A percentile compares a stretch with the other conserved stretches of the same genome.
Evolutionary conservation across 2,888 invertebrate species (phyloP).

Genomic region (Orthonychiurus folsomi): DNA sequence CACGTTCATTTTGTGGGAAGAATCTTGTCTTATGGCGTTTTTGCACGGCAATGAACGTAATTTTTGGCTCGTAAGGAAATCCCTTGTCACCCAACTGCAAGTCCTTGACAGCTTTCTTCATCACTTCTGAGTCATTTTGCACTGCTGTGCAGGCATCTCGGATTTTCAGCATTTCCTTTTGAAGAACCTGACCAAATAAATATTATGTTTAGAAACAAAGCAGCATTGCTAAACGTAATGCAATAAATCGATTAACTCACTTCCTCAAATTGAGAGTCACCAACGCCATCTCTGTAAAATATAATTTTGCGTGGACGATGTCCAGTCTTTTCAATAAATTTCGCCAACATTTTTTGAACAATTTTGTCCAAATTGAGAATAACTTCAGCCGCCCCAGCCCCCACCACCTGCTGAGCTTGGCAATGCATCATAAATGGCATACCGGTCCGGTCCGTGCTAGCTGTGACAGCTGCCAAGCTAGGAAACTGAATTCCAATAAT

Average conservation of each 20-base stretch:
- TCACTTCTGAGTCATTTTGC: slow-evolving; percentile 27
- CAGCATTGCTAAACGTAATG: too few species aligned
- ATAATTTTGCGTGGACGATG: slow-evolving; percentile 42
- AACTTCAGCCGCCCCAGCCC: slow-evolving; percentile 20
- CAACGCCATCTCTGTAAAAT: slow-evolving; percentile 44
- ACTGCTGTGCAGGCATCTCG: slow-evolving; percentile 50
- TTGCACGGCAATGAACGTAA: slow-evolving; percentile 54
- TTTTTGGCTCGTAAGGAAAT: slow-evolving; percentile 49
- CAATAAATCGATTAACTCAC: slow-evolving; percentile 34
- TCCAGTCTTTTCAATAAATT: slow-evolving; percentile 12
- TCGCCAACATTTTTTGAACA: neutral
- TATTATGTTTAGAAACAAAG: too few species aligned
- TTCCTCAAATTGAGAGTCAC: slow-evolving; percentile 43
- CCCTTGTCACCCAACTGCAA: slow-evolving; percentile 1
- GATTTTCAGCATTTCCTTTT: slow-evolving; percentile 37
- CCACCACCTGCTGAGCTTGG: slow-evolving; percentile 25
- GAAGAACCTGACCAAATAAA: slow-evolving; percentile 38
- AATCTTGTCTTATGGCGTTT: slow-evolving; percentile 53
- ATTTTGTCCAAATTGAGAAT: slow-evolving; percentile 10
- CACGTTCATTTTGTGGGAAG: slow-evolving; percentile 45
- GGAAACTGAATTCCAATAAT: slow-evolving; percentile 8
- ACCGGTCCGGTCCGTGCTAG: slow-evolving; percentile 23
- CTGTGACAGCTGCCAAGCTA: slow-evolving; percentile 30
- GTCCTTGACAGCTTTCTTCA: neutral
- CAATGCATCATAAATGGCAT: slow-evolving; percentile 33